Conservation (phyloP, 2,797 vertebrate genomes). For the Vespertilio murinus region DNA sequence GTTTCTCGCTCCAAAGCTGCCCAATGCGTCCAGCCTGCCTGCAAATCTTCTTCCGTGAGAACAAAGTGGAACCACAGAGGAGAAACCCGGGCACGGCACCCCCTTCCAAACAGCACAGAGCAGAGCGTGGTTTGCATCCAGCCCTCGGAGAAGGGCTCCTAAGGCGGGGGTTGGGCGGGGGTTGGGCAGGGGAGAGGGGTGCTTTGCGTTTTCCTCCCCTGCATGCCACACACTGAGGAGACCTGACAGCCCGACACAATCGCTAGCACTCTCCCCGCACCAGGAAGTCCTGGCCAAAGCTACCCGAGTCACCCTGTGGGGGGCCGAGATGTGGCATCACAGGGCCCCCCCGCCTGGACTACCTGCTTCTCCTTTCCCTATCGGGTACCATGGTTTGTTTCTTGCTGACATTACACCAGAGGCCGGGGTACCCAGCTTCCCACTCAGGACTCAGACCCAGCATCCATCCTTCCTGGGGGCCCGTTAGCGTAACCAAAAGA, state of each 20-base stretch:
- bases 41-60: background rate
- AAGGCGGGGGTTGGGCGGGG: too few relatives aligned
- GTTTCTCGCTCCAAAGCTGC: conserved; percentile 23
- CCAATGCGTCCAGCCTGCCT: background rate
- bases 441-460: background rate
- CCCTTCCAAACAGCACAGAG: background rate
- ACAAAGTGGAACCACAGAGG: background rate
- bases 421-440: background rate
- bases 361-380: background rate
- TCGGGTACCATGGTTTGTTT: background rate
- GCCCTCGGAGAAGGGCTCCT: background rate
- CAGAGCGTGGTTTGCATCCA: background rate
- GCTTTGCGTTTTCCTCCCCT: background rate
- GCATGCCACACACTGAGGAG: background rate
- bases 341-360: background rate
- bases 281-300: too few relatives aligned
- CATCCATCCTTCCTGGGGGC: background rate
- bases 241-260: background rate
- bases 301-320: too few relatives aligned
- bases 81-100: background rate
- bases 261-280: background rate
- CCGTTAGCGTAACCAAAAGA: background rate
- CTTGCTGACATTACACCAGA: background rate
- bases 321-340: background rate
- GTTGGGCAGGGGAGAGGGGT: too few relatives aligned